Percentiles rank a stretch among this genome's conserved stretches.
Conservation (phyloP, 2,113 vertebrate genomes). For the Crotalus viridis region DNA sequence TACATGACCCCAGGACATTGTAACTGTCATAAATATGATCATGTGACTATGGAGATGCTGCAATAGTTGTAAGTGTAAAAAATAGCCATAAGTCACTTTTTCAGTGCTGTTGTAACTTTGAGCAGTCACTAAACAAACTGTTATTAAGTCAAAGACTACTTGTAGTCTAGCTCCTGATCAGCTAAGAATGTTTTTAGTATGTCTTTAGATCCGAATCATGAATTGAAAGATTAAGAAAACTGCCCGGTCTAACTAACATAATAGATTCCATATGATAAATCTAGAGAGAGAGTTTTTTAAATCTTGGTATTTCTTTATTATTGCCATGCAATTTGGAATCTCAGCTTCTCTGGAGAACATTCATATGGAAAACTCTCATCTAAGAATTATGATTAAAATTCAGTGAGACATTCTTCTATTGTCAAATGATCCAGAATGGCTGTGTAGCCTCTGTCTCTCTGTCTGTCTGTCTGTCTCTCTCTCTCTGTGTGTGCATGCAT, state of each 20-base stretch:
- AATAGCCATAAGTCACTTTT: too few relatives aligned
- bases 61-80: too few relatives aligned
- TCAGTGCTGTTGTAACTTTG: too few relatives aligned
- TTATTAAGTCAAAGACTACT: too few relatives aligned
- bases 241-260: background rate
- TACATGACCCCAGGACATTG: background rate
- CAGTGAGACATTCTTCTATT: background rate
- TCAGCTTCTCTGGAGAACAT: background rate
- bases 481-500: too few relatives aligned
- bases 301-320: background rate
- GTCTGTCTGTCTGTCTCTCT: rapidly evolving
- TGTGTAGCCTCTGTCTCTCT: background rate
- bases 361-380: background rate
- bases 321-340: background rate
- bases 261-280: background rate
- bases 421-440: background rate
- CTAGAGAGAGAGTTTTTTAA: background rate
- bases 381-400: background rate
- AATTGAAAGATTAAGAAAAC: background rate
- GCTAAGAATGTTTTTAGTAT: background rate
- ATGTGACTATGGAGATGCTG: too few relatives aligned
- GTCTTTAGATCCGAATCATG: background rate
- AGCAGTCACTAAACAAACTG: too few relatives aligned
- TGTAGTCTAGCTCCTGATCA: background rate
- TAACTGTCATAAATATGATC: too few relatives aligned